Evolutionary conservation across 2,797 vertebrate genomes (phyloP).

Genomic region (Neostethus bicornis): DNA sequence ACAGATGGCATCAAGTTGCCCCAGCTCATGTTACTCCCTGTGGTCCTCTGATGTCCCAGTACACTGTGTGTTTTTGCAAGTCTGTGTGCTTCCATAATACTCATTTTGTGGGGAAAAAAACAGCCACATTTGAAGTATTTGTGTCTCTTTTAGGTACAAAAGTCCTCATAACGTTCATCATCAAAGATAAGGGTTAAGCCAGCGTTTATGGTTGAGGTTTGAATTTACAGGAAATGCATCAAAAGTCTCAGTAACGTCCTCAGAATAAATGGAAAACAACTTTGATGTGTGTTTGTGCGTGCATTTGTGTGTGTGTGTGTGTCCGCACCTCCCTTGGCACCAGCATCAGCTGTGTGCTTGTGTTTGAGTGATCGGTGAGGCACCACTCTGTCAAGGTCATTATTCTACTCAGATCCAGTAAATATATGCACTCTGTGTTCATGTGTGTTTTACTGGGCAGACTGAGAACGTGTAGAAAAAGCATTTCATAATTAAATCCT

Average conservation of each 20-base stretch:
- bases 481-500: constrained; percentile 57
- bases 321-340: constrained; percentile 11
- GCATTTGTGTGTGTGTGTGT: constrained; percentile 9
- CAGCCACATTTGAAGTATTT: constrained; percentile 1
- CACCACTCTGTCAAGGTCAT: constrained; percentile 54
- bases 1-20: constrained; percentile 69
- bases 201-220: not conserved
- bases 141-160: constrained; percentile 3
- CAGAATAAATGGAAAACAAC: constrained; percentile 1
- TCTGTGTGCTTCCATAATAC: constrained; percentile 13
- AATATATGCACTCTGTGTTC: constrained; percentile 4
- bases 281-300: constrained; percentile 14
- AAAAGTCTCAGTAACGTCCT: constrained; percentile 3
- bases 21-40: constrained; percentile 64
- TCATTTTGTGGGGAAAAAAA: constrained; percentile 6
- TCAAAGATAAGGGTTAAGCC: constrained; percentile 4
- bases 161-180: constrained; percentile 7
- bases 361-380: constrained; percentile 43
- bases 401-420: constrained; percentile 40
- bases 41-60: constrained; percentile 41
- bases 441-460: constrained; percentile 12
- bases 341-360: constrained; percentile 19
- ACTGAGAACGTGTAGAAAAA: constrained; percentile 4
- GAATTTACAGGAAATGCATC: not conserved
- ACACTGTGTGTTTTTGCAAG: constrained; percentile 1